phyloP scores from a whole-genome alignment of 2,797 vertebrate species.

The Margarornis squamiger region DNA sequence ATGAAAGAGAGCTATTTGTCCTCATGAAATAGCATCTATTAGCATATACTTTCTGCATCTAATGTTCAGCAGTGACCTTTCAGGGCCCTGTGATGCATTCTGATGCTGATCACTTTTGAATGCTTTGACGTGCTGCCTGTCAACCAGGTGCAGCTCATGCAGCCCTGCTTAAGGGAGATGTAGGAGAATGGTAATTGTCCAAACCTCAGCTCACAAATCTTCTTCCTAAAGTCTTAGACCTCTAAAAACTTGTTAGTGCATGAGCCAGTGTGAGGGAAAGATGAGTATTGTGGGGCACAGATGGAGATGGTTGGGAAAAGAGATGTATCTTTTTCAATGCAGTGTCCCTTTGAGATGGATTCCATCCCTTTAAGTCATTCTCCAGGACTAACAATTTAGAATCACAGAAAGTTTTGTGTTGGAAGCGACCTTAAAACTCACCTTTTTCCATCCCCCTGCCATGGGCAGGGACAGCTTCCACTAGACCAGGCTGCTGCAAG shows the following conservation, averaged over 20 bases:
- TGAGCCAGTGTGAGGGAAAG: not conserved
- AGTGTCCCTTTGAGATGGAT: not conserved
- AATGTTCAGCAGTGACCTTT: not conserved
- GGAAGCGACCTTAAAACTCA: not conserved
- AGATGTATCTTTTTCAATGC: accelerated
- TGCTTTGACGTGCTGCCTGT: not conserved
- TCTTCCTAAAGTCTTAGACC: not conserved
- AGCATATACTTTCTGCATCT: not conserved
- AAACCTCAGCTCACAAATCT: not conserved
- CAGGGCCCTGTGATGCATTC: not conserved
- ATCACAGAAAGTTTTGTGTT: not conserved
- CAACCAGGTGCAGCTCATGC: not conserved
- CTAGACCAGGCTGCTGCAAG: not conserved
- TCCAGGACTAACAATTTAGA: not conserved
- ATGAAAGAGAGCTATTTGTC: not conserved
- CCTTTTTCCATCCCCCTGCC: not conserved
- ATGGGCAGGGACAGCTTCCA: not conserved
- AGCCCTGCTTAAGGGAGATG: not conserved
- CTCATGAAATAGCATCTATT: not conserved
- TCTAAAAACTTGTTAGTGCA: not conserved
- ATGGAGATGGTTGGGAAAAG: not conserved
- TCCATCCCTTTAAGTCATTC: not conserved
- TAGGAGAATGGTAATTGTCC: not conserved
- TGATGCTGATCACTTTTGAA: not conserved
- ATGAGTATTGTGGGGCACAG: not conserved